Evolutionary conservation across 2,888 invertebrate genomes (phyloP).

Genomic region (Cheilosia variabilis): DNA sequence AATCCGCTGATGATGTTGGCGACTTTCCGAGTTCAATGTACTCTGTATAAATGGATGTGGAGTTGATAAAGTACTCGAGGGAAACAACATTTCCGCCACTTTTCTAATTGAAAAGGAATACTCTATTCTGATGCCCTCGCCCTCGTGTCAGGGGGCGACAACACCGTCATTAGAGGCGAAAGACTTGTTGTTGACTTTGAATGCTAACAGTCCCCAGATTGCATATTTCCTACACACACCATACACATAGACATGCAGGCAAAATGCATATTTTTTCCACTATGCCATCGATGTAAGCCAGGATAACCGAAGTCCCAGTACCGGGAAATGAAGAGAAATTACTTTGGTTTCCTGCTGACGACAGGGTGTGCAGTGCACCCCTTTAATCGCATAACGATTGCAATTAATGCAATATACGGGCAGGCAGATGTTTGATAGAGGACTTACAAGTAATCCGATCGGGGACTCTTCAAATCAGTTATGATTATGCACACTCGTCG

Average conservation of each 20-base stretch:
- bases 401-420: conserved; percentile 28
- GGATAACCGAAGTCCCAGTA: conserved; percentile 23
- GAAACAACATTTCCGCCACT: conserved; percentile 28
- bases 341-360: conserved; percentile 53
- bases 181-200: conserved; percentile 51
- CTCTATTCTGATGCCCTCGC: conserved; percentile 39
- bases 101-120: conserved; percentile 66
- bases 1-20: conserved; percentile 12
- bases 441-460: conserved; percentile 34
- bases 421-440: not conserved
- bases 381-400: conserved; percentile 52
- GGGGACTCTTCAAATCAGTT: conserved; percentile 4
- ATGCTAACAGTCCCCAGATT: conserved; percentile 14
- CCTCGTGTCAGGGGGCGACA: conserved; percentile 1
- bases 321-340: conserved; percentile 39
- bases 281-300: not conserved
- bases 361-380: not conserved
- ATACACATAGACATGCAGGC: conserved; percentile 1
- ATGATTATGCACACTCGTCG: conserved; percentile 20
- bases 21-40: conserved; percentile 51
- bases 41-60: conserved; percentile 28
- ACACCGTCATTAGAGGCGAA: not conserved
- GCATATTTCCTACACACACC: not conserved
- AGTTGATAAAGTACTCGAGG: conserved; percentile 21
- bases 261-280: not conserved